phyloP scores from a whole-genome alignment of 2,888 invertebrate genomes.

The Drosophila parthenogenetica region DNA sequence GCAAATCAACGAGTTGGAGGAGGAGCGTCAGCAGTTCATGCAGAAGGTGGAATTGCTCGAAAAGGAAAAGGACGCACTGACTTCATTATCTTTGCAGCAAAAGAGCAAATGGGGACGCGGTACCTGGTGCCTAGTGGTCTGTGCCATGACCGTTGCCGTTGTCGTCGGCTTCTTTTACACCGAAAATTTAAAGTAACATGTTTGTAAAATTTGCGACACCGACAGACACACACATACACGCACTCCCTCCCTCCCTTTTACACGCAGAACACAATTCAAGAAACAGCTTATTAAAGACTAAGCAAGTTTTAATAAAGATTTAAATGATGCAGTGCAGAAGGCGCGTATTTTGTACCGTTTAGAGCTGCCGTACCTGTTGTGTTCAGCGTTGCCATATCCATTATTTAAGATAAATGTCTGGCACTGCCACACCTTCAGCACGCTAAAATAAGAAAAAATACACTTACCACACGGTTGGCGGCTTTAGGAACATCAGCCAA shows the following conservation, averaged over 20 bases:
- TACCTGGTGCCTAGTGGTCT: not conserved
- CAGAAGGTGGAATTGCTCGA: conserved; percentile 16
- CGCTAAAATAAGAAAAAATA: too few species aligned
- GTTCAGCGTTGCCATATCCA: not conserved
- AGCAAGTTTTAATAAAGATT: not conserved
- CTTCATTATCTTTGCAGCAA: not conserved
- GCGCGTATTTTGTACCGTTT: not conserved
- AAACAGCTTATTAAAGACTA: not conserved
- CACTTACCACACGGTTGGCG: too few species aligned
- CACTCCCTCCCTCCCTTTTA: too few species aligned
- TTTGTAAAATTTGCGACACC: too few species aligned
- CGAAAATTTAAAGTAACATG: not conserved
- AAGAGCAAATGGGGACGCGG: not conserved
- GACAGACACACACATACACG: not conserved
- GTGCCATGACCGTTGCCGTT: not conserved
- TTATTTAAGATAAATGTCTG: too few species aligned
- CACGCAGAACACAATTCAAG: not conserved
- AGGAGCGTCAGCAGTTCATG: conserved; percentile 21
- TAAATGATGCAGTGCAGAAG: not conserved
- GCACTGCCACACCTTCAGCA: not conserved
- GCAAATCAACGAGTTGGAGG: conserved; percentile 35
- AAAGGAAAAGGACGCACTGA: not conserved
- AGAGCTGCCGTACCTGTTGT: not conserved
- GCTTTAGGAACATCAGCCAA: too few species aligned
- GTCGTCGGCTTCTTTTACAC: not conserved